Conservation (phyloP, 2,888 invertebrate species). For the Mallateleia sp. region DNA sequence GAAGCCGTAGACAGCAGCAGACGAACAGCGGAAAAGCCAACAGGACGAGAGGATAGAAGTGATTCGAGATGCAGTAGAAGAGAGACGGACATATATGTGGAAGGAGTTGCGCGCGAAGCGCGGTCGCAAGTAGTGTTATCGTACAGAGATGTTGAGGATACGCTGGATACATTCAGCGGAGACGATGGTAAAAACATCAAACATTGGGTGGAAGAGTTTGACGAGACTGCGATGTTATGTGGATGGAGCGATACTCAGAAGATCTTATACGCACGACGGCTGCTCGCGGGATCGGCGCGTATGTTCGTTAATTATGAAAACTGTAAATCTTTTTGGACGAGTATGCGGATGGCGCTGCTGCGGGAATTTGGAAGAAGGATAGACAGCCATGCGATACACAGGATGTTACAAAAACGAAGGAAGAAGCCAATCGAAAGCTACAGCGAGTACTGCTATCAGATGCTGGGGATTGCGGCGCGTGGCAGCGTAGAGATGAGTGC, state of each 20-base stretch:
- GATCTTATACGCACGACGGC: not conserved
- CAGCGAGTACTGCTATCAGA: too few relatives aligned
- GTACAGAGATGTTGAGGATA: not conserved
- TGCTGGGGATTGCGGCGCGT: too few relatives aligned
- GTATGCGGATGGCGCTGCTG: not conserved
- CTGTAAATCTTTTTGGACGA: not conserved
- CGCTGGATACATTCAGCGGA: not conserved
- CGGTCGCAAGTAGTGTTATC: not conserved
- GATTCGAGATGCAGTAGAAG: not conserved
- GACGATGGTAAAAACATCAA: not conserved
- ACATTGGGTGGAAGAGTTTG: not conserved
- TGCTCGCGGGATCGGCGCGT: not conserved
- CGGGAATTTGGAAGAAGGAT: not conserved
- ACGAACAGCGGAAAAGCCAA: not conserved
- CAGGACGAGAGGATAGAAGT: not conserved
- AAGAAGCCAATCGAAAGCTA: too few relatives aligned
- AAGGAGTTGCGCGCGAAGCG: not conserved
- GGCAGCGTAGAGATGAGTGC: too few relatives aligned
- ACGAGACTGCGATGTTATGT: not conserved
- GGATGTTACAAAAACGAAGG: too few relatives aligned
- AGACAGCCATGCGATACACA: not conserved
- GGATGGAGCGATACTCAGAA: not conserved
- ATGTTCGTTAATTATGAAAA: not conserved
- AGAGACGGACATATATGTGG: not conserved
- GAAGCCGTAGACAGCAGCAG: not conserved